Base-by-base conservation (phyloP, 2,113 vertebrate species). In the Electrona antarctica region DNA sequence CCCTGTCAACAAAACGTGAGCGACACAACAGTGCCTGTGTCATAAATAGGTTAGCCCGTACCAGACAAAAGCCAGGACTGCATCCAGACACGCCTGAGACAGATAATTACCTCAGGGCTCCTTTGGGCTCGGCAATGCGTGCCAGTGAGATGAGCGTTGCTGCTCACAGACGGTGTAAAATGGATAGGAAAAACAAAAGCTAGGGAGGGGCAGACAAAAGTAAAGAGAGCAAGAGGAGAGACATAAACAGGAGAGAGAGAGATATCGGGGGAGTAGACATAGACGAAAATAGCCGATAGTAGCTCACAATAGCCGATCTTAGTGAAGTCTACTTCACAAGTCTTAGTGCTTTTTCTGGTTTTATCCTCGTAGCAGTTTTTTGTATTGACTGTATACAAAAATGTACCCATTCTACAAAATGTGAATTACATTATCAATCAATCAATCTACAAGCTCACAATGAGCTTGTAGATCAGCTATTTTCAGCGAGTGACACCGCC, bases 1-100 rank as follows among this genome's bases (percentile, higher is more conserved):
- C 52, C 55, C 64, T 13, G 28, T 59, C 56, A 14, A 41, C 12
- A 46, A 33, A 60, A 51, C 14, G 46, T 9, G 33, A 47, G 12
- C 8, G 49, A 41, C 6, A 4, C n/a, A 55, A 41, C 67, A 10
- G 28, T 62, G 73, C 52, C 81, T 59, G 60, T 11, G 69, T 50
- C 73, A 71, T 47, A 72, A 77, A 71, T 71, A 81, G 66, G 81
- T 56, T 7, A 64, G 64, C 21, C 7, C 49, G 77, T 68, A 50
- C 65, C 69, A 85, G 79, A 85, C 81, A 47, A 13, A 49, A 57
- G 8, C 45, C 10, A 41, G 29, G 55, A 54, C 51, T 81, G 66
- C 60, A 76, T 77, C n/a, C 28, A 81, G 85, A 84, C 80, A 80
- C 80, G 78, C 82, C 85, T 77, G 71, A 88, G 84, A 84, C 71